Percentiles rank a stretch among this genome's conserved stretches.
Evolutionary conservation across 2,888 invertebrate species (phyloP).

Genomic region (Steinernema hermaphroditum): DNA sequence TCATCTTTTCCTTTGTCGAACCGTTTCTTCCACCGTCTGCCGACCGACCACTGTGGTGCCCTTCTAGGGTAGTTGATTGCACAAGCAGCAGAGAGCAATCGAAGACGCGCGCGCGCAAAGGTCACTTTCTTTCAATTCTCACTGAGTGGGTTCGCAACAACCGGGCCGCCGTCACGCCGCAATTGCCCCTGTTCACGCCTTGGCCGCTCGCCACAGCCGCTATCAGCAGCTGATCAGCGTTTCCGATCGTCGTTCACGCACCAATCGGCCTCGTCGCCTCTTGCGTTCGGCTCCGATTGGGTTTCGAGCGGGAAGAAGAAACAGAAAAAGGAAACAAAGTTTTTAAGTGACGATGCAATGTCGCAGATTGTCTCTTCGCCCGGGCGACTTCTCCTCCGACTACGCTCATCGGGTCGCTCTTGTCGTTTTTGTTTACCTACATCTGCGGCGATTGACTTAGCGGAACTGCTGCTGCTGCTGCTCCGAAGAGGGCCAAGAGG

Average conservation of each 20-base stretch:
- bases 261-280: neutral
- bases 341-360: neutral
- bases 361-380: neutral
- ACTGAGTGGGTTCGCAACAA: slow-evolving; percentile 16
- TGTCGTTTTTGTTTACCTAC: slow-evolving; percentile 38
- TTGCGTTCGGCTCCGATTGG: neutral
- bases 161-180: slow-evolving; percentile 8
- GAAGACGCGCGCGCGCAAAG: slow-evolving; percentile 27
- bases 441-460: slow-evolving; percentile 35
- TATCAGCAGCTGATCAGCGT: too few species aligned
- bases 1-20: slow-evolving; percentile 12
- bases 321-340: slow-evolving; percentile 18
- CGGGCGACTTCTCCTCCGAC: slow-evolving; percentile 27
- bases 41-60: neutral
- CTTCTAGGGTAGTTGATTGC: neutral
- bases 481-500: neutral
- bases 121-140: slow-evolving; percentile 23
- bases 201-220: too few species aligned
- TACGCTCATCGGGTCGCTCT: slow-evolving; percentile 30
- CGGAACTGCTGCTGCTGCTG: slow-evolving; percentile 27
- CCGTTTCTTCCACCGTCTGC: slow-evolving; percentile 13
- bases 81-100: slow-evolving; percentile 28
- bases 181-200: neutral
- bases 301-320: neutral
- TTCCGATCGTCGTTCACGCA: neutral